A percentile compares a stretch with the other conserved stretches of the same genome.
These are phyloP conservation scores for Antheraea yamamai DNA, from an alignment of 2,888 invertebrate genomes.

Conservation along the genomic window DNA sequence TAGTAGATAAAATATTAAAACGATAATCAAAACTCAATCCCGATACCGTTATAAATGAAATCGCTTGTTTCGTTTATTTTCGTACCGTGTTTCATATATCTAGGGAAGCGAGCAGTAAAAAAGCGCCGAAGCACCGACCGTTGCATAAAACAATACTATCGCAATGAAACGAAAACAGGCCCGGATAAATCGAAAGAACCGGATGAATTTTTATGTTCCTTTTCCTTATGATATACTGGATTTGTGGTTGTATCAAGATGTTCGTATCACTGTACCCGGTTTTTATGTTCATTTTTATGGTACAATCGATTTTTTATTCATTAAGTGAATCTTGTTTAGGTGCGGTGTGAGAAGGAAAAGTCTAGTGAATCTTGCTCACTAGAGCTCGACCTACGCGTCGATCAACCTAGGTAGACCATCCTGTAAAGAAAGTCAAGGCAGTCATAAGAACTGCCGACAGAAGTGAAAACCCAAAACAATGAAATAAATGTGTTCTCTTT, in stretches of 20 bases:
- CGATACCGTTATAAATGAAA: conserved; percentile 6
- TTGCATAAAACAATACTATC: conserved; percentile 69
- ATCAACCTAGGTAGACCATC: too few relatives aligned
- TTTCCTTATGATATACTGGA: conserved; percentile 34
- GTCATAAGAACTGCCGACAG: too few relatives aligned
- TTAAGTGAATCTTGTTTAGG: neutral
- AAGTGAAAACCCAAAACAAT: too few relatives aligned
- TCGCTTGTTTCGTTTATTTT: conserved; percentile 1
- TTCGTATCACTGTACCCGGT: neutral
- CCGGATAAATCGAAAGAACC: conserved; percentile 56
- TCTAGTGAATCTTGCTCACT: too few relatives aligned
- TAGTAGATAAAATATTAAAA: neutral
- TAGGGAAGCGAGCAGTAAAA: conserved; percentile 10
- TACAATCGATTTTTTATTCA: neutral
- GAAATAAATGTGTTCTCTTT: too few relatives aligned
- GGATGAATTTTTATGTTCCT: conserved; percentile 65
- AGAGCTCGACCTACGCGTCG: too few relatives aligned
- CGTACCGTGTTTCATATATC: conserved; percentile 3
- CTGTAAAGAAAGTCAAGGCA: too few relatives aligned
- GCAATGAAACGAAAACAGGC: conserved; percentile 60
- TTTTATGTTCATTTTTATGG: neutral
- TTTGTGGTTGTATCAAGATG: conserved; percentile 3
- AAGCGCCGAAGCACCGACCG: conserved; percentile 25
- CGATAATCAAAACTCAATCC: neutral
- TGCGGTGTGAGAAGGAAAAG: too few relatives aligned